phyloP scores from a whole-genome alignment of 2,113 vertebrate genomes.

The Seriola quinqueradiata region DNA sequence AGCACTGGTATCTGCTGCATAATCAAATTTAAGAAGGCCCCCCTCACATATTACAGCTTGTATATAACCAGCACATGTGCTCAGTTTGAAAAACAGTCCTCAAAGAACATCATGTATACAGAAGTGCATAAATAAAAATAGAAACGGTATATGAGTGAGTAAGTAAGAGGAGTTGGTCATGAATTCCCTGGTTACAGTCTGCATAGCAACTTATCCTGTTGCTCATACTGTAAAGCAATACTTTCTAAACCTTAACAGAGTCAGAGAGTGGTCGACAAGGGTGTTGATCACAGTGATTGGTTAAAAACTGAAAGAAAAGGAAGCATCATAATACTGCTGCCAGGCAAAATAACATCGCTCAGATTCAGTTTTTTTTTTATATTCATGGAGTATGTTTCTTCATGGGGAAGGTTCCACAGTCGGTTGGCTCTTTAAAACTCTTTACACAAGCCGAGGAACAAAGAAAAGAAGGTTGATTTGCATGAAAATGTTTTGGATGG shows the following conservation, averaged over 20 bases:
- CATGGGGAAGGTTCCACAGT: background rate
- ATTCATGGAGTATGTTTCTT: background rate
- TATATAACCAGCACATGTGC: slow-evolving; percentile 28
- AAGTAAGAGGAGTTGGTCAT: slow-evolving; percentile 29
- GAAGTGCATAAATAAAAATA: slow-evolving; percentile 54
- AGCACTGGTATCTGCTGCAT: slow-evolving; percentile 39
- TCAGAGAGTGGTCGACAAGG: background rate
- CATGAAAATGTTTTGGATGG: background rate
- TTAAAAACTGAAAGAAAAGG: slow-evolving; percentile 1
- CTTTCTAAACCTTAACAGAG: background rate
- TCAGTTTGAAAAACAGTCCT: slow-evolving; percentile 16
- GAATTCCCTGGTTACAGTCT: slow-evolving; percentile 58
- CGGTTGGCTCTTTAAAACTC: background rate
- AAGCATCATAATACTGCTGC: background rate
- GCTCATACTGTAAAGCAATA: slow-evolving; percentile 14
- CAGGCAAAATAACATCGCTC: background rate
- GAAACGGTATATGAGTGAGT: slow-evolving; percentile 15
- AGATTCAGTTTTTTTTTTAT: background rate
- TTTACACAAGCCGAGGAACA: background rate
- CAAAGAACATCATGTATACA: slow-evolving; percentile 41
- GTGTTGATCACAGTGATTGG: background rate
- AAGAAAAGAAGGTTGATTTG: background rate
- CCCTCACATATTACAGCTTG: slow-evolving; percentile 33
- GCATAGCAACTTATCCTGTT: slow-evolving; percentile 46
- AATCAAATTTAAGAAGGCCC: slow-evolving; percentile 48